Base-by-base conservation (phyloP, 2,797 vertebrate species). In the Sciaenops ocellatus region DNA sequence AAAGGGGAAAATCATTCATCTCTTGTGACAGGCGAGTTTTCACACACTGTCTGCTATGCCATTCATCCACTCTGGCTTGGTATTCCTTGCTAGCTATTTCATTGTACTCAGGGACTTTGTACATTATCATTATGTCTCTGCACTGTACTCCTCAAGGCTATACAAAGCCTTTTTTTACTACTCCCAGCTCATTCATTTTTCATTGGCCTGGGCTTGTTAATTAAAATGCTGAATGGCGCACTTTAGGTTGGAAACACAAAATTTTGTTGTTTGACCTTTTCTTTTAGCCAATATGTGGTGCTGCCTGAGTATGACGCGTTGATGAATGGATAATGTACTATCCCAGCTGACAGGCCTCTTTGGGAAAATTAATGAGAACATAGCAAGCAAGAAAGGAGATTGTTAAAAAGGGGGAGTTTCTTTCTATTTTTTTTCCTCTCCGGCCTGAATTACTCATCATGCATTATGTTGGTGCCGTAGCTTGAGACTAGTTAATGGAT, bases 211-310 rank as follows among this genome's bases (percentile, higher is more conserved):
- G 64, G 69, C 83, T 86, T 86, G 84, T 94, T 95, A 93, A 94
- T 94, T 93, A 94, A 93, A 95, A 93, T 89, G 91, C 93, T 93
- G 93, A 95, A 92, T 92, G 83, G 85, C 85, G 82, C 91, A 93
- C 90, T 93, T 94, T 92, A 87, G 82, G 90, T 89, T 85, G 88
- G 84, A 77, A 94, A 90, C 88, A 90, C 81, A 83, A 85, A 80
- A 92, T 92, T 90, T 88, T 88, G 90, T 88, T 91, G 90, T 90
- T 87, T 90, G 92, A 94, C 93, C 93, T 94, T 94, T 94, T 91
- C 91, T 86, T 84, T 83, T 80, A 80, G 86, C 90, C 86, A 79
- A 86, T 87, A 87, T 80, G 76, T 78, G 83, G 79, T 17, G 63
- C 61, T 69, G 84, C 55, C 65, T 48, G 87, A 78, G 82, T 86